phyloP scores from a whole-genome alignment of 2,113 vertebrate genomes.

The Mus spicilegus region DNA sequence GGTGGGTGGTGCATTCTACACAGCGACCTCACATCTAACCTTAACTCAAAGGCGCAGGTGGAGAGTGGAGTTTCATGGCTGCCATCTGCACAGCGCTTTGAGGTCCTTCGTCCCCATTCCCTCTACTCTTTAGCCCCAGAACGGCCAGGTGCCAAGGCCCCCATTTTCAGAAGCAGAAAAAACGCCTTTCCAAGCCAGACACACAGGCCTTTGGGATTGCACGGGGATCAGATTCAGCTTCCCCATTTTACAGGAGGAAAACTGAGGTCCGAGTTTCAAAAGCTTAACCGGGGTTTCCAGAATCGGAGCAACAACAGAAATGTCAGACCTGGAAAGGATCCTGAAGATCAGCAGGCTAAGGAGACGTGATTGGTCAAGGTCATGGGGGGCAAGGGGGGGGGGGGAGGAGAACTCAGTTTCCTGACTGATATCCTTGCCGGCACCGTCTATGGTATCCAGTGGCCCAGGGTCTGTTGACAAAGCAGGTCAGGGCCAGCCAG shows the following conservation, averaged over 20 bases:
- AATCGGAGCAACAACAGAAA: slow-evolving; percentile 50
- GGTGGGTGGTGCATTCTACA: not conserved
- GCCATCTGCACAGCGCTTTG: not conserved
- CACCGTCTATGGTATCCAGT: slow-evolving; percentile 9
- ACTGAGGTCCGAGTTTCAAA: not conserved
- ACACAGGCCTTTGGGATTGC: not conserved
- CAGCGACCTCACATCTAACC: not conserved
- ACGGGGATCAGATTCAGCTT: slow-evolving; percentile 15
- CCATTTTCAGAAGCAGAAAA: slow-evolving; percentile 55
- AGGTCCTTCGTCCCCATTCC: not conserved
- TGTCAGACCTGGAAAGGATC: not conserved
- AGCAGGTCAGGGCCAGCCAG: slow-evolving; percentile 23
- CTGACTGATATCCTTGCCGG: not conserved
- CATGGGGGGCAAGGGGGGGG: slow-evolving; percentile 11
- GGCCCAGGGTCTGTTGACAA: slow-evolving; percentile 20
- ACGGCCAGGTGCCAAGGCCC: not conserved
- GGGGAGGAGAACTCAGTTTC: slow-evolving; percentile 27
- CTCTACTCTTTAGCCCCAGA: not conserved
- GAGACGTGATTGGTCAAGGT: slow-evolving; percentile 63
- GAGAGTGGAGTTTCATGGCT: not conserved
- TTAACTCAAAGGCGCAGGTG: not conserved
- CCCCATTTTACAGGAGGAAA: slow-evolving; percentile 38
- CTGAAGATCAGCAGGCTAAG: not conserved
- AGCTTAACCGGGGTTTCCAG: slow-evolving; percentile 34
- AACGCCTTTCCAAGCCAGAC: not conserved